Conservation (phyloP, 2,113 vertebrate genomes). For the Gracilinanus agilis region DNA sequence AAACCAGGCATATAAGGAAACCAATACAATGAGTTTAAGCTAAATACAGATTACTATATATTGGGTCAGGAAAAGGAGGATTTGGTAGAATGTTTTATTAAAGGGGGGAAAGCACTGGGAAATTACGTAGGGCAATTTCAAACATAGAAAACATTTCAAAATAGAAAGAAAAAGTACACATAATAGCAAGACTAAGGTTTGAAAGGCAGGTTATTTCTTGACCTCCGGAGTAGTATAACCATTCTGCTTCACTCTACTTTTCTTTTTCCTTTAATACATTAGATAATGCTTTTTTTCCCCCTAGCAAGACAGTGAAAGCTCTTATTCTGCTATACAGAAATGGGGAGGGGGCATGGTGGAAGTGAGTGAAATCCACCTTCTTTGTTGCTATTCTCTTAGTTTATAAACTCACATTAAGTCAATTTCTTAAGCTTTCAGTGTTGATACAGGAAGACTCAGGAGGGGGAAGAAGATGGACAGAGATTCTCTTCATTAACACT, state of each 20-base stretch:
- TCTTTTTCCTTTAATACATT: not conserved
- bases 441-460: not conserved
- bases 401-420: not conserved
- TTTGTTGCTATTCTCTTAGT: constrained; percentile 14
- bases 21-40: not conserved
- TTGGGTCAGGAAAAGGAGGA: not conserved
- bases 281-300: not conserved
- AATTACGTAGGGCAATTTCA: not conserved
- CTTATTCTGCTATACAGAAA: constrained; percentile 24
- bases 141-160: constrained; percentile 7
- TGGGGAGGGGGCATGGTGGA: not conserved
- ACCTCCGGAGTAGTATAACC: not conserved
- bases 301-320: constrained; percentile 1
- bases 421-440: not conserved
- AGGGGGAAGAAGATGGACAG: not conserved
- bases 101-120: not conserved
- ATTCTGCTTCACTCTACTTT: constrained; percentile 24
- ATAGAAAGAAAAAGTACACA: not conserved
- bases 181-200: not conserved
- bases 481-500: not conserved
- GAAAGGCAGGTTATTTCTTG: constrained; percentile 12
- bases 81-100: not conserved
- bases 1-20: constrained; percentile 16
- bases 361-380: not conserved
- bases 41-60: constrained; percentile 1